These are phyloP conservation scores for Gambusia yucatana DNA, from an alignment of 2,797 vertebrate genomes.

Conservation along the genomic window DNA sequence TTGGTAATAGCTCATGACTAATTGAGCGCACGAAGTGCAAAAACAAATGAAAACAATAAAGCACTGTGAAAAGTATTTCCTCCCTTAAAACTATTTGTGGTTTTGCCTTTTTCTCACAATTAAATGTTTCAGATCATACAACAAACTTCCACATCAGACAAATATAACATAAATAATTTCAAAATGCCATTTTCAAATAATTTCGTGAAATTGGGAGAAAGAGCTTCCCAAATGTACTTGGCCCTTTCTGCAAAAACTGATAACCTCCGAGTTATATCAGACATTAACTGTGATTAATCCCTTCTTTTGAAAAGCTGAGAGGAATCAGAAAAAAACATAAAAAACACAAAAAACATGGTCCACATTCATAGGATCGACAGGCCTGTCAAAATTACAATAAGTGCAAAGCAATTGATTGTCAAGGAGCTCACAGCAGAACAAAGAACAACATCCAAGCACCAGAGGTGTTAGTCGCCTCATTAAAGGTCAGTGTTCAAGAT, in stretches of 20 bases:
- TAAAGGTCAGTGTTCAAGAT: not conserved
- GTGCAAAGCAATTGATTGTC: not conserved
- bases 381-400: not conserved
- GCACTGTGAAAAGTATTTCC: not conserved
- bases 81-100: not conserved
- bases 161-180: not conserved
- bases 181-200: not conserved
- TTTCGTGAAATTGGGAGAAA: not conserved
- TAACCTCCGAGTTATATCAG: not conserved
- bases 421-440: not conserved
- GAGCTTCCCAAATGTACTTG: not conserved
- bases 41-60: constrained; percentile 25
- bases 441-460: not conserved
- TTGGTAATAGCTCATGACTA: constrained; percentile 72
- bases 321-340: not conserved
- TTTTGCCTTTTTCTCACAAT: not conserved
- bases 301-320: not conserved
- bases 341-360: not conserved
- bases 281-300: not conserved
- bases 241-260: not conserved
- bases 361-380: not conserved
- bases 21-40: constrained; percentile 60
- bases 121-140: not conserved
- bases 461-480: not conserved
- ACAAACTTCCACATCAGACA: not conserved